phyloP scores from a whole-genome alignment of 1,140 invertebrate species.

The Palaemon carinicauda region DNA sequence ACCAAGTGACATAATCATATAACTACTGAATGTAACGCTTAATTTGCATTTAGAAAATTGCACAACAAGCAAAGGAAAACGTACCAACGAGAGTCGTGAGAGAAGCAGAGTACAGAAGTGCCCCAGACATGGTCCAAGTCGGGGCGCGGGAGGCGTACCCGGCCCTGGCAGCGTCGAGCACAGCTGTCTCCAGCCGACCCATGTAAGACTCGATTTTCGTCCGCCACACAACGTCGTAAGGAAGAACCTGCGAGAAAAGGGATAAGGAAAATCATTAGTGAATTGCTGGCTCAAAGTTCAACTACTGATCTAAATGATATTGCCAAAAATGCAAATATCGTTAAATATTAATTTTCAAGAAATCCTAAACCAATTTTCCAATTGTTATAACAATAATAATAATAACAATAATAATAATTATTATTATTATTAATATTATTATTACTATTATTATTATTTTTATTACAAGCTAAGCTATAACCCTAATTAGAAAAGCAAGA shows the following conservation, averaged over 20 bases:
- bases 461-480: no score
- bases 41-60: no score
- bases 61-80: background rate
- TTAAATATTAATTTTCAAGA: no score
- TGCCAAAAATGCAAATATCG: no score
- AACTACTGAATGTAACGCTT: background rate
- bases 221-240: constrained; percentile 59
- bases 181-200: constrained; percentile 38
- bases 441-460: no score
- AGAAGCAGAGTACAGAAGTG: constrained; percentile 52
- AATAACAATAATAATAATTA: no score
- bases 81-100: constrained; percentile 57
- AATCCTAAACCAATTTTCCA: no score
- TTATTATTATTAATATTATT: no score
- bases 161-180: constrained; percentile 48
- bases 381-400: no score
- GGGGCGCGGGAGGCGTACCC: constrained; percentile 51
- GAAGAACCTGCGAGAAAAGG: constrained; percentile 49
- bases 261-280: background rate
- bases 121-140: constrained; percentile 50
- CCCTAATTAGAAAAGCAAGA: no score
- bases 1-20: background rate
- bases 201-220: constrained; percentile 60
- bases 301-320: no score
- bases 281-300: no score